These are phyloP conservation scores for Amphiura filiformis DNA, from an alignment of 35 echinoderm and acorn worm species.

Conservation along the genomic window DNA sequence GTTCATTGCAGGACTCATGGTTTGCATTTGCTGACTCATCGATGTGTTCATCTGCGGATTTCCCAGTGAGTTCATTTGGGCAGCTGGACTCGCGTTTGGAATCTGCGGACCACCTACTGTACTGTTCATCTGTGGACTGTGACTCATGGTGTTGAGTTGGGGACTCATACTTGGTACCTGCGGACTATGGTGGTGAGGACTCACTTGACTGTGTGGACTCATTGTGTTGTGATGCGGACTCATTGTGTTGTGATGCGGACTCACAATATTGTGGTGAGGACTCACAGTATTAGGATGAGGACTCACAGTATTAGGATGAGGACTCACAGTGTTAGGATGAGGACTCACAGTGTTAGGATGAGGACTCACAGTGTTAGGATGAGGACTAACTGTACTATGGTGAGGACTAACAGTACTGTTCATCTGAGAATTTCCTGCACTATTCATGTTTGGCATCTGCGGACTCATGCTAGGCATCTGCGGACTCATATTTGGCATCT, in stretches of 20 bases:
- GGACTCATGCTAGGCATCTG: conserved; percentile 28
- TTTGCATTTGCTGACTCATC: conserved; percentile 30
- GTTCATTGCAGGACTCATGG: conserved; percentile 69
- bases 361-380: conserved; percentile 14
- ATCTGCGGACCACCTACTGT: background rate
- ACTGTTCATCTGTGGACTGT: background rate
- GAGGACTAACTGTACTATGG: conserved; percentile 31
- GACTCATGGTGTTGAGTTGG: background rate
- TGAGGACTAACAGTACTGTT: conserved; percentile 63
- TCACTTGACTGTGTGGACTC: conserved; percentile 34
- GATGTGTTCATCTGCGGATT: background rate
- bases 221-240: conserved; percentile 8
- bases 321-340: conserved; percentile 22
- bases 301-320: no score
- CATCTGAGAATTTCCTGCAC: conserved; percentile 32
- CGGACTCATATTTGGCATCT: conserved; percentile 22
- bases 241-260: conserved; percentile 16
- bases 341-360: background rate
- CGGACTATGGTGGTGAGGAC: conserved; percentile 17
- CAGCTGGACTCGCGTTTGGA: background rate
- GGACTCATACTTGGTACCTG: conserved; percentile 34
- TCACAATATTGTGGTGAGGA: background rate
- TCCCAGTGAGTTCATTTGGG: background rate
- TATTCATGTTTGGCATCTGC: conserved; percentile 18
- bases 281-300: conserved; percentile 7